Base-by-base conservation (phyloP, 2,888 invertebrate species). In the Latrodectus hesperus region DNA sequence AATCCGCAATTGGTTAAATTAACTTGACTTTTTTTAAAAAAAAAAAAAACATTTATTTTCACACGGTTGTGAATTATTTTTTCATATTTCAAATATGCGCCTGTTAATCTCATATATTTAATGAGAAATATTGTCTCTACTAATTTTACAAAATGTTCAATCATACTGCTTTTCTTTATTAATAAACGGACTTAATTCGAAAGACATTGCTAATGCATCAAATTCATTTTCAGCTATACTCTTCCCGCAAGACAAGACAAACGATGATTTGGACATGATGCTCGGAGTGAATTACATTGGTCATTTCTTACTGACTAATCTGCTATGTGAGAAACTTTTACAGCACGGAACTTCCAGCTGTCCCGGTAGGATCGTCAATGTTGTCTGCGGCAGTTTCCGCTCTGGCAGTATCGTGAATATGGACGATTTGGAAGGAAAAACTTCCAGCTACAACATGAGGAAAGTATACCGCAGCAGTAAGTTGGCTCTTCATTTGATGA, bases 281-380 rank as follows among this genome's bases (percentile, higher is more conserved):
- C 90, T 90, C 64, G 90, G 90, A 1, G 90, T 90, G 53, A 90
- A 90, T 79, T 90, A 89, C 70, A 68, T 90, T n/a, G 90, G 90
- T 16, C 90, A 89, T 68, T 90, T 90, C 64, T 80, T 90, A 9
- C 70, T 90, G 64, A 88, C 90, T 17, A 90, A 89, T 73, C 87
- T 90, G 0, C 72, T 90, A 16, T 53, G 88, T 64, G 90, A 90
- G 9, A 90, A 90, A 71, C 38, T 90, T 65, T 75, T 77, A 9
- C 76, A 72, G 22, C 55, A 80, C 6, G 87, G 75, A 0, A 72
- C 82, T 3, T 74, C 82, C 17, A 88, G 83, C 16, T 73, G 73
- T 17, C 88, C 87, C 10, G 81, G 78, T 0, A 70, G 90, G 22
- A 68, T 90, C n/a, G 75, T 90, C 11, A 90, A 90, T 68, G 77